Percentiles rank a stretch among this genome's conserved stretches.
phyloP scores from a whole-genome alignment of 2,888 invertebrate genomes.

The Orthosia gracilis region DNA sequence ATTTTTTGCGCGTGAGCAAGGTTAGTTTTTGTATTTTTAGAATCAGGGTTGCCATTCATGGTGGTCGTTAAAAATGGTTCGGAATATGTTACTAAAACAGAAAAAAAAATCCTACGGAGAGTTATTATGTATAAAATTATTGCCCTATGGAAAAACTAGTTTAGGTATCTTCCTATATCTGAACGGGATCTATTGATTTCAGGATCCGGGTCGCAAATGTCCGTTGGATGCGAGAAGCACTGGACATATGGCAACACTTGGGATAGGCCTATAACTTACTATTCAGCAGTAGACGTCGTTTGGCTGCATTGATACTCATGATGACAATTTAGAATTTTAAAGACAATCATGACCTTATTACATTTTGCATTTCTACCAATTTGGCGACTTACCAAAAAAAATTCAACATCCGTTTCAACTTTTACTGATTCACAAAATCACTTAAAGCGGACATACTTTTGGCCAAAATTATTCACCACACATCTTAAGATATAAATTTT shows the following conservation, averaged over 20 bases:
- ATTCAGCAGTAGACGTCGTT: too few relatives aligned
- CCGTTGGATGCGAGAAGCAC: too few relatives aligned
- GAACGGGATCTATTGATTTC: not conserved
- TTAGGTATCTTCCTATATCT: not conserved
- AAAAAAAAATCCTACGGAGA: too few relatives aligned
- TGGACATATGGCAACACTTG: too few relatives aligned
- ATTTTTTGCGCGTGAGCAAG: slow-evolving; percentile 20
- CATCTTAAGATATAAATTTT: slow-evolving; percentile 3
- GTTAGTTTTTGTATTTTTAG: slow-evolving; percentile 31
- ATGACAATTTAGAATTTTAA: not conserved
- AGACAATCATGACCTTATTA: not conserved
- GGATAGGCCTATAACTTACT: too few relatives aligned
- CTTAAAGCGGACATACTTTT: slow-evolving; percentile 8
- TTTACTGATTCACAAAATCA: slow-evolving; percentile 12
- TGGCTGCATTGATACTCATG: too few relatives aligned
- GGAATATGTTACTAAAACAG: too few relatives aligned
- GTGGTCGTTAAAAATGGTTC: not conserved
- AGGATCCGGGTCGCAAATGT: too few relatives aligned
- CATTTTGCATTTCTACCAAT: not conserved
- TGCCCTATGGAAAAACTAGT: not conserved
- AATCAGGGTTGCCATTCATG: not conserved
- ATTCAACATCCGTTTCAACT: not conserved
- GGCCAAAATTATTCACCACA: slow-evolving; percentile 38
- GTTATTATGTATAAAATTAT: not conserved
- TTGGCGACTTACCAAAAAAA: not conserved